A percentile compares a stretch with the other conserved stretches of the same genome.
Evolutionary conservation across 2,113 vertebrate species (phyloP).

Genomic region (Sinocyclocheilus grahami): DNA sequence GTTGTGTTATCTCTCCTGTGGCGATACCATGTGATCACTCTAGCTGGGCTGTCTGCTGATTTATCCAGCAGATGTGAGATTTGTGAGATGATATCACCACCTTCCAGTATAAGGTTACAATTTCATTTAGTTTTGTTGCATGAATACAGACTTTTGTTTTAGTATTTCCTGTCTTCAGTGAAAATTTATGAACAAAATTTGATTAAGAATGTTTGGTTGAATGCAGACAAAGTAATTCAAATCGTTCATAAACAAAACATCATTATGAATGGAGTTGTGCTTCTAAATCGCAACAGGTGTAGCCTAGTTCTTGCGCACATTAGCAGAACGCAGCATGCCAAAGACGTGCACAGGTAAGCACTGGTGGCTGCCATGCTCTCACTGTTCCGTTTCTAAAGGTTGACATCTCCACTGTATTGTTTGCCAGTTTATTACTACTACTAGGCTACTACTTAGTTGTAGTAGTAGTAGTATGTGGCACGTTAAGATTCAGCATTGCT

Average conservation of each 20-base stretch:
- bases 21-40: constrained; percentile 58
- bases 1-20: constrained; percentile 38
- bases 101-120: not conserved
- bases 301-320: too few relatives aligned
- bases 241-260: not conserved
- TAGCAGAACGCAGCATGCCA: too few relatives aligned
- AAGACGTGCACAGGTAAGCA: too few relatives aligned
- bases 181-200: not conserved
- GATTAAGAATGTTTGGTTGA: not conserved
- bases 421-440: too few relatives aligned
- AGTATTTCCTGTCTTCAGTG: not conserved
- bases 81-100: constrained; percentile 17
- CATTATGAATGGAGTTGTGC: too few relatives aligned
- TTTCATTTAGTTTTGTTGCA: not conserved
- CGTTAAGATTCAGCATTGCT: not conserved
- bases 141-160: not conserved
- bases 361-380: too few relatives aligned
- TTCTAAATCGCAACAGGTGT: too few relatives aligned
- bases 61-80: constrained; percentile 36
- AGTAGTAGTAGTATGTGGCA: not conserved
- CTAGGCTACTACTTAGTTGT: too few relatives aligned
- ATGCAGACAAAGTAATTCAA: not conserved
- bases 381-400: too few relatives aligned
- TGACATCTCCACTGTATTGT: too few relatives aligned
- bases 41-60: constrained; percentile 8